Evolutionary conservation across 2,113 vertebrate species (phyloP).

Genomic region (Forbesichthys agassizii): DNA sequence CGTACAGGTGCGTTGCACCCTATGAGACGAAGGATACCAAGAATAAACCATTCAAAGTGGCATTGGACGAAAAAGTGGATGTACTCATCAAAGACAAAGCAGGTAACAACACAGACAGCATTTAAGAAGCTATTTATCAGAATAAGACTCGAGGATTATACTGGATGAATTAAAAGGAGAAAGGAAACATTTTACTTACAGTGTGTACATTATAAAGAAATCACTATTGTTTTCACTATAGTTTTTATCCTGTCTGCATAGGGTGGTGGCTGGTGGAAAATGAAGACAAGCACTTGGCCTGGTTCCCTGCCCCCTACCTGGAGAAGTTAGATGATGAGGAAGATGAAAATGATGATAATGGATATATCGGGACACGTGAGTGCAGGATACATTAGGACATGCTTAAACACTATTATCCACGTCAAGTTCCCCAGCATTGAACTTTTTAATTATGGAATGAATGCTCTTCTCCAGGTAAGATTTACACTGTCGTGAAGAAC

Average conservation of each 20-base stretch:
- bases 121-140: too few species aligned
- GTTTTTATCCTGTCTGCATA: constrained; percentile 45
- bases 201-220: too few species aligned
- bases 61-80: constrained; percentile 76
- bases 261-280: constrained; percentile 97
- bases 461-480: constrained; percentile 61
- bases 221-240: neutral
- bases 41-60: constrained; percentile 79
- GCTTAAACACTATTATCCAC: neutral
- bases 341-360: neutral
- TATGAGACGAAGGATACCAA: constrained; percentile 86
- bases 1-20: constrained; percentile 80
- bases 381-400: neutral
- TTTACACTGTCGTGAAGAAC: constrained; percentile 69
- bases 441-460: too few species aligned
- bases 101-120: constrained; percentile 67
- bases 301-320: constrained; percentile 94
- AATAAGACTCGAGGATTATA: too few species aligned
- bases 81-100: constrained; percentile 87
- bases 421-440: too few species aligned
- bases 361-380: constrained; percentile 50
- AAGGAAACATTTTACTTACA: too few species aligned
- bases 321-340: constrained; percentile 64
- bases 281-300: constrained; percentile 79
- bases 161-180: too few species aligned